Evolutionary conservation across 92 coral and sea anemone species (phyloP).

Genomic region (Blastomussa wellsi): DNA sequence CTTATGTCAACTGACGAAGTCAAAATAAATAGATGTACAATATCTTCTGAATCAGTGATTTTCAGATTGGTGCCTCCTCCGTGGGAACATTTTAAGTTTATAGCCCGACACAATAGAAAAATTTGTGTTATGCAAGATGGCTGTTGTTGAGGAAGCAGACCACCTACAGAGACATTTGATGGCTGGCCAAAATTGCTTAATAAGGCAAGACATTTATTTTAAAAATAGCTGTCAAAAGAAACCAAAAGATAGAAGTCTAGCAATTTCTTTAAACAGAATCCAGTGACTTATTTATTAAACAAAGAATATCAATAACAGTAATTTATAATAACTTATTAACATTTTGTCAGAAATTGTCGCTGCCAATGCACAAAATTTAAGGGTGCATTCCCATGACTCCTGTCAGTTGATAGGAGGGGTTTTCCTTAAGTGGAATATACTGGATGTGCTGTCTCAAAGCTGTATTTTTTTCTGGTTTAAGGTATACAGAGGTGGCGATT

Average conservation of each 20-base stretch:
- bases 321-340: neutral
- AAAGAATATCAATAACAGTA: no score
- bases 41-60: neutral
- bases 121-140: neutral
- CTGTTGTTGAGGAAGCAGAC: neutral
- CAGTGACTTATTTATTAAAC: neutral
- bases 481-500: no score
- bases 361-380: neutral
- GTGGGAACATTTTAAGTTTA: neutral
- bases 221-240: neutral
- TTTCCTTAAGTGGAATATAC: no score
- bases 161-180: neutral
- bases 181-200: neutral
- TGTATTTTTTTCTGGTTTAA: no score
- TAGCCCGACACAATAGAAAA: neutral
- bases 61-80: neutral
- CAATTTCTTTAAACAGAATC: neutral
- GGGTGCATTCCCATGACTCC: neutral
- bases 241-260: neutral
- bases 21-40: neutral
- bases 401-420: neutral
- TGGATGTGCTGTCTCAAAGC: no score
- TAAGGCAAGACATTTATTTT: neutral
- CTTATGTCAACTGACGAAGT: neutral
- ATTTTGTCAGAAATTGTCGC: neutral